Evolutionary conservation across 2,113 vertebrate genomes (phyloP), one percentile per base, ranked within the genome.

Genomic region (Reinhardtius hippoglossoides): DNA sequence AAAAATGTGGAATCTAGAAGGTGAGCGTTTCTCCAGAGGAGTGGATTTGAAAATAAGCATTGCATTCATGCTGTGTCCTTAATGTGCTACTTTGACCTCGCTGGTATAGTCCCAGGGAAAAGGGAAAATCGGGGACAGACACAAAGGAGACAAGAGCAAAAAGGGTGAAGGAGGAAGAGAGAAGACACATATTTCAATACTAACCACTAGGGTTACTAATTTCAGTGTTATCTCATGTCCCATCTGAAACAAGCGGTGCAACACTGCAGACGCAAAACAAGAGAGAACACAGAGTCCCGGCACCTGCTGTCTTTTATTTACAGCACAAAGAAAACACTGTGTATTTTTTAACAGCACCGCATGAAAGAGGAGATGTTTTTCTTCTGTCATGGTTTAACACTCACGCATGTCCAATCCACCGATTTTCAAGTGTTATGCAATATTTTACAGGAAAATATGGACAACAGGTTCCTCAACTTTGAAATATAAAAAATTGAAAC

Each of bases 111-210:
- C 27, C 1, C 46, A 37, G 71, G 71, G 64, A 54, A 77, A 81
- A 74, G 46, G 71, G 65, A 48, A 80, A 81, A 74, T 40, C 64
- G 50, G 37, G 68, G 64, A 81, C 60, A 86, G 59, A 16, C 56
- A 81, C 16, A 52, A 61, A 64, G 52, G 42, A 69, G 46, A 62
- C 20, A 21, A 23, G 70, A 67, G 48, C 26, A 59, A 74, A 9
- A 70, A 64, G 40, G 40, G 10, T 42, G 9, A 50, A 69, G 31
- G 21, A 69, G 20, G 61, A 63, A 54, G 1, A 52, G 13, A 82
- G 26, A 83, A n/a, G 63, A 54, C 24, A 50, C 56, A 10, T 20
- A 1, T 48, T 48, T 50, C 46, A 18, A 50, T 18, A 50, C 1
- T 18, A 50, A 56, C 64, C 16, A 0, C 50, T 52, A 3, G 40